Base-by-base conservation (phyloP, 2,797 vertebrate genomes). In the Odontamblyopus lacepedii region DNA sequence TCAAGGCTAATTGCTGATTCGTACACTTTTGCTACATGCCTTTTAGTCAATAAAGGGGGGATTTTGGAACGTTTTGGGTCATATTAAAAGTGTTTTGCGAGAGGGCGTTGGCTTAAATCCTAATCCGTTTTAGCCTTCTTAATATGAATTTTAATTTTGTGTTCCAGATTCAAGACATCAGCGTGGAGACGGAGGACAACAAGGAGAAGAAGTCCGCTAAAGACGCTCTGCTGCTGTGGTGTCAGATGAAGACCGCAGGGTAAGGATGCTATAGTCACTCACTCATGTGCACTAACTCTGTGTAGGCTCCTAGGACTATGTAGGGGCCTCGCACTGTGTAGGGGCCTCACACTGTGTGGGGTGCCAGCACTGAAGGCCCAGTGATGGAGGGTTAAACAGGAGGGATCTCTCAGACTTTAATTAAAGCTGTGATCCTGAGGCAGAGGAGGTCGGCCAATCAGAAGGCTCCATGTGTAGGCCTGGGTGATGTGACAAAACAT, bases 181-280 rank as follows among this genome's bases (percentile, higher is more conserved):
- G 98, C 0, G 97, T 99, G 74, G 97, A 97, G 92, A 98, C 98
- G 0, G 97, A 98, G 83, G 98, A 99, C 92, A 99, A 99, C 91
- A 99, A 99, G 83, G 98, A 99, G 92, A 99, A 97, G 92, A 97
- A 97, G 74, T 99, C 98, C 26, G 98, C 98, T 81, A 99, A 99
- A 92, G 98, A 99, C 67, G 98, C 98, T 13, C 89, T 99, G 91
- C 95, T 99, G 72, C 90, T 99, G 50, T 99, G 98, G 98, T 99
- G 98, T 91, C 98, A 99, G 94, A 99, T 99, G 98, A 99, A 99
- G 94, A 97, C 96, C 4, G 98, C 98, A 32, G 98, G 98, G 97
- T 99, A 86, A 95, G 96, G 63, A 9, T 1, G 16, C 35, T 38
- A 38, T 9, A 35, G 7, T 35, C 18, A 5, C 19, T 12, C 38